Conservation (phyloP, 2,797 vertebrate species). For the Pogoniulus pusillus region DNA sequence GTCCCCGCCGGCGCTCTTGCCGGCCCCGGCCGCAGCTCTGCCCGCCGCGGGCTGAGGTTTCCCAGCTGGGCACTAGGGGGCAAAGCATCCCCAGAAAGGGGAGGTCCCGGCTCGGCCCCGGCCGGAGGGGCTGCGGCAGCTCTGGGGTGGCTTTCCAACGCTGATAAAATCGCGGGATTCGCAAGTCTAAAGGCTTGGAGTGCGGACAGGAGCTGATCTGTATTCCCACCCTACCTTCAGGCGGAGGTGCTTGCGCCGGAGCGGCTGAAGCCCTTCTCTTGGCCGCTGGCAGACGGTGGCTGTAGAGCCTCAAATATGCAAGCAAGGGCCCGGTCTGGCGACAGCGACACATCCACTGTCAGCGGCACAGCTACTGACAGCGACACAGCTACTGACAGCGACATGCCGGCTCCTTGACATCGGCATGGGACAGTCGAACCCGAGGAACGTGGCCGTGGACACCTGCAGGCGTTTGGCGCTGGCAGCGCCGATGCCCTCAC, state of each 20-base stretch:
- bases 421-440: accelerated
- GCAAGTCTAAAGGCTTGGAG: background rate
- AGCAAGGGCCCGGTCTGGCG: background rate
- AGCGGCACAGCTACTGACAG: background rate
- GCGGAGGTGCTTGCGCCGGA: background rate
- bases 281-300: background rate
- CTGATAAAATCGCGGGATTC: background rate
- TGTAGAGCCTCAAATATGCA: background rate
- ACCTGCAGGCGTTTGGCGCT: accelerated
- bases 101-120: background rate
- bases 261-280: background rate
- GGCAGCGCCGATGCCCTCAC: background rate
- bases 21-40: background rate
- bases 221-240: background rate
- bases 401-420: accelerated
- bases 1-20: background rate
- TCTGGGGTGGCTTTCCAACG: background rate
- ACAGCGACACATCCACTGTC: too few relatives aligned
- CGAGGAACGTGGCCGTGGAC: accelerated
- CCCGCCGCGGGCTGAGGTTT: background rate
- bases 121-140: background rate
- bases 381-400: too few relatives aligned
- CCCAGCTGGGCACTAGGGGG: slow-evolving; percentile 53
- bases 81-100: slow-evolving; percentile 39
- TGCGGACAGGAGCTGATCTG: background rate